phyloP scores from a whole-genome alignment of 2,113 vertebrate species.

The Mionectes macconnelli region DNA sequence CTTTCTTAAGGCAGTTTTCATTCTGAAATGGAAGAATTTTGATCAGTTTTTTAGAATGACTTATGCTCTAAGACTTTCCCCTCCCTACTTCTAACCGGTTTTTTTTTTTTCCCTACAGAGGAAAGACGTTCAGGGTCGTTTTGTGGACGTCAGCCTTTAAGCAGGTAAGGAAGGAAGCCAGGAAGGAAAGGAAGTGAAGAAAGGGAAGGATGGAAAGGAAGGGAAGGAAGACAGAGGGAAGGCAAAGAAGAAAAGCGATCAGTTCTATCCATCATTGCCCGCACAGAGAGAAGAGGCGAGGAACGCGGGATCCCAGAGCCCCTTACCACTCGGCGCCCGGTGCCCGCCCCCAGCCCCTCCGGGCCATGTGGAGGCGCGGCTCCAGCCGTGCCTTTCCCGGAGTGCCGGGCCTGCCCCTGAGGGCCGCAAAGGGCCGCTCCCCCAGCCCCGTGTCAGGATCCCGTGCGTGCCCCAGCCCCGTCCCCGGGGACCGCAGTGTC shows the following conservation, averaged over 20 bases:
- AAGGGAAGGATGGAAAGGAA: background rate
- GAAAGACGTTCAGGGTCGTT: background rate
- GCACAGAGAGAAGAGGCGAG: background rate
- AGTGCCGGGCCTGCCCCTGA: background rate
- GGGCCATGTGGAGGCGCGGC: background rate
- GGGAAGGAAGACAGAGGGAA: background rate
- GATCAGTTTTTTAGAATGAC: background rate
- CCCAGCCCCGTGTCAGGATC: too few species aligned
- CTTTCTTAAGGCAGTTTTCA: slow-evolving; percentile 26
- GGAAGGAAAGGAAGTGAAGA: background rate
- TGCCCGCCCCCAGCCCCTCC: background rate
- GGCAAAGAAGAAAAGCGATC: background rate
- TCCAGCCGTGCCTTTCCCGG: background rate
- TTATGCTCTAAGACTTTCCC: background rate
- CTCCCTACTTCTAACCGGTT: background rate
- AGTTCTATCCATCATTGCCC: background rate
- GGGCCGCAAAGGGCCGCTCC: background rate
- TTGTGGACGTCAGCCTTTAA: background rate
- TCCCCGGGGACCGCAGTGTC: background rate
- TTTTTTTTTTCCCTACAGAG: too few species aligned
- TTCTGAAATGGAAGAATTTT: background rate
- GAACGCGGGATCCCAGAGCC: background rate
- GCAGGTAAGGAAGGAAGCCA: background rate
- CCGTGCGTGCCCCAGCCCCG: too few species aligned
- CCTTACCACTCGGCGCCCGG: background rate